Evolutionary conservation across 2,113 vertebrate species (phyloP), one percentile per base, ranked within the genome.

Genomic region (Erythrolamprus reginae): DNA sequence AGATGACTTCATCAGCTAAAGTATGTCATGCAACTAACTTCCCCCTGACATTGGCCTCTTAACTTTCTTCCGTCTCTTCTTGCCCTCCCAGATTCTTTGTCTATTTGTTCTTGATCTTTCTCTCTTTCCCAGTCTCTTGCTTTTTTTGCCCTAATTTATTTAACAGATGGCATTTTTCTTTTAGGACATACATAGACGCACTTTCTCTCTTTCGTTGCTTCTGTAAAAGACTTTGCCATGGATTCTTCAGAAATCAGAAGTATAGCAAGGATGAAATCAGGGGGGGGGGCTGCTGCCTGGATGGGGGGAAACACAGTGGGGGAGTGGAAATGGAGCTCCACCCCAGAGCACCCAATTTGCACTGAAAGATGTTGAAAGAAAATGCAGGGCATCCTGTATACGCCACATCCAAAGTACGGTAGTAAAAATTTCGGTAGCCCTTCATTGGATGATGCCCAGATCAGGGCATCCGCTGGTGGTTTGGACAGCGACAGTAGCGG

Each of bases 21-120:
- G 28, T 65, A 65, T 83, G 50, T 28, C 93, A 38, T 12, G 38
- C 70, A 92, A 50, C 42, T 91, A 26, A 26, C 86, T 65, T 94
- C 90, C 95, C 96, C 96, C 95, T 53, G 92, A 92, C 93, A 96
- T 87, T 93, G 95, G 93, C 94, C 96, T 96, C 93, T 89, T 94
- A 83, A 88, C 93, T 95, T 96, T 96, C 93, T 94, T 95, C 91
- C 92, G 95, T 95, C 92, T 91, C 89, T 93, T 89, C 92, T 92
- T 93, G 84, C 93, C 93, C 92, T 94, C 96, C 93, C 88, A 93
- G 90, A 95, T 93, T 94, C 94, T 87, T 3, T 87, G 83, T 97
- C 95, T 96, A 95, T 90, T 96, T 95, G 92, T 94, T 94, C 90
- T 89, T 93, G 92, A 51, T 95, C 82, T 95, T 93, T 91, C 61